Evolutionary conservation across 1,140 invertebrate species (phyloP), one percentile per base, ranked within the genome.

Genomic region (Leptinotarsa lineolata): DNA sequence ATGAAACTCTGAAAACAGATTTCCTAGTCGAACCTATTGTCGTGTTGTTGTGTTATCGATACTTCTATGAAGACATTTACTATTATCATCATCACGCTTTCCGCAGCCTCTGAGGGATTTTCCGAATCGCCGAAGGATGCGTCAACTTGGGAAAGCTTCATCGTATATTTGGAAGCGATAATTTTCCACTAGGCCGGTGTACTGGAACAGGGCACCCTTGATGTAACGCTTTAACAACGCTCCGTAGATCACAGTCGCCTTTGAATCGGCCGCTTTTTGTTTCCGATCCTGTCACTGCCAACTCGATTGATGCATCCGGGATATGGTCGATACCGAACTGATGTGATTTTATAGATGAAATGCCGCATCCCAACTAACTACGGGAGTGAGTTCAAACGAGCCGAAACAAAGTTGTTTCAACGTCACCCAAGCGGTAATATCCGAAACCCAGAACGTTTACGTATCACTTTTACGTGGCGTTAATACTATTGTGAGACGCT

Each of bases 331-430:
- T 81, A 81, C 79, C 78, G 77, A 74, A 79, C 79, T 81, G 80
- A 81, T 81, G 80, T 81, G 80, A 81, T 81, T 81, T 81, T 67
- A 81, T 81, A 81, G 77, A 78, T 80, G 80, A 80, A 80, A 74
- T 80, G 74, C 72, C 75, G 72, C 48, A 54, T 54, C 48, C 48
- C 48, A 18, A 54, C 48, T 18, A 54, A 18, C 63, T 39, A 72
- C 71, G 75, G 73, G 15, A 76, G 69, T 68, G 70, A 71, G 72
- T 77, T 70, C 68, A 77, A 77, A 71, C 77, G 75, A 78, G 76
- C 75, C 75, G 77, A 78, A 78, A 78, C 77, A 78, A 78, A 78
- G 77, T 78, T 78, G 74, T 69, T 74, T 78, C 64, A 74, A 63
- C 70, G 71, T 66, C 73, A 78, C 61, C 69, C 73, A 75, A 30